These are phyloP conservation scores for Pionites leucogaster DNA, from an alignment of 2,113 vertebrate species.

Conservation along the genomic window DNA sequence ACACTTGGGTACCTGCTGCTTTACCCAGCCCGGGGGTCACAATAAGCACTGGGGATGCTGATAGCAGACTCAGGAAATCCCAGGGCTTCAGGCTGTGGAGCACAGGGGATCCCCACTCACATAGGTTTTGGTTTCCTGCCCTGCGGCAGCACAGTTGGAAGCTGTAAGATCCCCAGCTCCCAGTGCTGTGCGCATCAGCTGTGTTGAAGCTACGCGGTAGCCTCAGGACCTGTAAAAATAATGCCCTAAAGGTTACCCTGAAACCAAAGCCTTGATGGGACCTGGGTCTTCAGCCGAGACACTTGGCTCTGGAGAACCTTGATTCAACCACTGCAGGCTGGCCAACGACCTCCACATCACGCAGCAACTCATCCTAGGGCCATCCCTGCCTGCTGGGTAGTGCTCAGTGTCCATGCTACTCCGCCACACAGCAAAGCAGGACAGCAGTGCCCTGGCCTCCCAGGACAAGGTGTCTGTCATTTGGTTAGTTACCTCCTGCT, in stretches of 20 bases:
- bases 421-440: neutral
- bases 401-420: fast-evolving
- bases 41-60: neutral
- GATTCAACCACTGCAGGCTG: fast-evolving
- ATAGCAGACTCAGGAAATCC: neutral
- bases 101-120: too few relatives aligned
- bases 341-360: neutral
- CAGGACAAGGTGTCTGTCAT: neutral
- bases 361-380: neutral
- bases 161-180: neutral
- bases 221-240: neutral
- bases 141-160: neutral
- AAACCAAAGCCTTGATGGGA: neutral
- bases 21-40: neutral
- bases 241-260: neutral
- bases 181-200: neutral
- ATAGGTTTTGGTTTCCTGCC: neutral
- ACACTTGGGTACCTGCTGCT: neutral
- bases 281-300: neutral
- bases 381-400: fast-evolving
- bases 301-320: neutral
- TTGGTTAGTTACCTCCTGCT: neutral
- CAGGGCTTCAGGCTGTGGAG: neutral
- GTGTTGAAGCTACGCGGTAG: neutral
- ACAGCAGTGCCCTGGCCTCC: neutral